These are phyloP conservation scores for Caligus rogercresseyi DNA, from an alignment of 1,140 invertebrate genomes.

Conservation along the genomic window DNA sequence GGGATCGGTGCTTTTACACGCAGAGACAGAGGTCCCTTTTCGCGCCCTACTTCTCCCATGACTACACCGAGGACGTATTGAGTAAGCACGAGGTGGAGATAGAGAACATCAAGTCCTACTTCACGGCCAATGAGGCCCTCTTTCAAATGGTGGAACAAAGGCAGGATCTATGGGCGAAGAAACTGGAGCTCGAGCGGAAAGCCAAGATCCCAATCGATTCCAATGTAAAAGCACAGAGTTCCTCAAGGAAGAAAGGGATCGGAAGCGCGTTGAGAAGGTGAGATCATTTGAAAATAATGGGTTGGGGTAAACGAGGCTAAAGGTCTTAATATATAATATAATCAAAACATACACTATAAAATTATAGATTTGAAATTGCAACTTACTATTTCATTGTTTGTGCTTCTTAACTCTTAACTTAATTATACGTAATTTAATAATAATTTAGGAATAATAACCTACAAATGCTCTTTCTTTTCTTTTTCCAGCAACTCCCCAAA, in stretches of 20 bases:
- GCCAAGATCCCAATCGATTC: constrained; percentile 45
- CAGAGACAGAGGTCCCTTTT: constrained; percentile 42
- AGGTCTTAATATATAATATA: too few relatives aligned
- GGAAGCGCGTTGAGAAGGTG: constrained; percentile 39
- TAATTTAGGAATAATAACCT: neutral
- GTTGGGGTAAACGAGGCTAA: too few relatives aligned
- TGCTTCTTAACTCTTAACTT: too few relatives aligned
- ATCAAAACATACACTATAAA: neutral
- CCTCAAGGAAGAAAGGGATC: constrained; percentile 57
- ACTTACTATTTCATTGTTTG: neutral
- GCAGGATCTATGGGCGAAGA: constrained; percentile 40
- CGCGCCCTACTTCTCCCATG: constrained; percentile 37
- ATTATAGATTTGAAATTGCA: neutral
- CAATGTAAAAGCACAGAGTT: constrained; percentile 64
- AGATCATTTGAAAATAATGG: too few relatives aligned
- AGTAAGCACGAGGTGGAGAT: constrained; percentile 52
- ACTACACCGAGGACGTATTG: constrained; percentile 52
- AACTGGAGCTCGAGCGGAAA: constrained; percentile 46
- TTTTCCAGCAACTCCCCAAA: neutral
- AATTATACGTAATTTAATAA: too few relatives aligned
- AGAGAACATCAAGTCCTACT: constrained; percentile 43
- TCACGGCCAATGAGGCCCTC: constrained; percentile 36
- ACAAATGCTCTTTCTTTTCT: too few relatives aligned
- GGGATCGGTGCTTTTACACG: constrained; percentile 49
- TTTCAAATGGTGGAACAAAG: constrained; percentile 12